Evolutionary conservation across 2,113 vertebrate genomes (phyloP), one percentile per base, ranked within the genome.

Genomic region (Cottus gobio): DNA sequence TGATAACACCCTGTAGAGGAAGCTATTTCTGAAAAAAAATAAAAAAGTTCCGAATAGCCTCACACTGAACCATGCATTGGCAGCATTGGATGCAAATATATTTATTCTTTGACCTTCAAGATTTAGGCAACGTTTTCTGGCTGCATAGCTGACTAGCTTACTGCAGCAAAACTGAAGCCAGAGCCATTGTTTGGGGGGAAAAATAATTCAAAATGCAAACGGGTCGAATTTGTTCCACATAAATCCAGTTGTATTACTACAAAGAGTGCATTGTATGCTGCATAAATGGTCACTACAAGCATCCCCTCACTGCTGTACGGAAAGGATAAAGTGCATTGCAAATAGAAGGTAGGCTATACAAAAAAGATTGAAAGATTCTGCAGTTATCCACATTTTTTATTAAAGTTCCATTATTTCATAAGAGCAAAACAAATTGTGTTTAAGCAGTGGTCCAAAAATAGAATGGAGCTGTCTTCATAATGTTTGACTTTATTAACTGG

Each of bases 61-160:
- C 1, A 3, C 50, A 39, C 6, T 46, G 73, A 85, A 71, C 58
- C 71, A 64, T 18, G 37, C 77, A 79, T 81, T 79, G 82, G 86
- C 79, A 79, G 58, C 37, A 2, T 30, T 64, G 63, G 64, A 82
- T 85, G 76, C 58, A 58, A 64, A 71, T 36, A 63, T 80, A 56
- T 85, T 91, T 78, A 77, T 89, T 77, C 79, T 80, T 73, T 89
- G 85, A 90, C 87, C 84, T 87, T 90, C 82, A 89, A 63, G 82
- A 88, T 82, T 89, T 84, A 86, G 68, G 39, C 75, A 62, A 66
- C 84, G 82, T 83, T 84, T 85, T 82, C 58, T 26, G 54, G 60
- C 63, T 79, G 81, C 58, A 74, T 57, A 78, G 83, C 80, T 63
- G 48, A 77, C 56, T 36, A 62, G 79, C 87, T 91, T 85, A 86